Percentiles rank a stretch among this genome's conserved stretches.
These are phyloP conservation scores for Pseudococcus jackbeardsleyi DNA, from an alignment of 2,888 invertebrate species.

Conservation along the genomic window DNA sequence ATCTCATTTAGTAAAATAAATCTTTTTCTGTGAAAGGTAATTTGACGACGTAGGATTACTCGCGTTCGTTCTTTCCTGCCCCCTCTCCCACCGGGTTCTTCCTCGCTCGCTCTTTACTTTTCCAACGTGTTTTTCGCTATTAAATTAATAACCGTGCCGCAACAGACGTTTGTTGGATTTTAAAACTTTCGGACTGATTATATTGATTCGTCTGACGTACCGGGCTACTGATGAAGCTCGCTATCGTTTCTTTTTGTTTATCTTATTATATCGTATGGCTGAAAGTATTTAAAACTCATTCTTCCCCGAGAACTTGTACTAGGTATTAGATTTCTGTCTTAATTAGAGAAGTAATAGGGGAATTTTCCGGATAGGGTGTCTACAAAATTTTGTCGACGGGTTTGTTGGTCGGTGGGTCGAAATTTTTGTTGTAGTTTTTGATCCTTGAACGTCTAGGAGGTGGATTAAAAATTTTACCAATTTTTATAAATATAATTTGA, in stretches of 20 bases:
- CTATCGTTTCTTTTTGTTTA: not conserved
- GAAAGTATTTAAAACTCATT: too few relatives aligned
- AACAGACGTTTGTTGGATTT: conserved; percentile 32
- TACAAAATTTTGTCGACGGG: too few relatives aligned
- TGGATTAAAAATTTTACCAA: too few relatives aligned
- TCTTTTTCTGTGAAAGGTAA: conserved; percentile 46
- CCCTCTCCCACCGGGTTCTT: not conserved
- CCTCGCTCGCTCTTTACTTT: not conserved
- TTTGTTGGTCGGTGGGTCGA: too few relatives aligned
- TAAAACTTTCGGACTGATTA: conserved; percentile 19
- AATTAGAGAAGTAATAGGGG: too few relatives aligned
- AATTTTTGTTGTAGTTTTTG: too few relatives aligned
- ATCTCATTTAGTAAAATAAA: conserved; percentile 47
- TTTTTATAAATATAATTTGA: too few relatives aligned
- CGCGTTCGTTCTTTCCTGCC: not conserved
- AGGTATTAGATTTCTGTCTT: too few relatives aligned
- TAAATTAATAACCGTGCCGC: conserved; percentile 32
- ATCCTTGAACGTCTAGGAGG: too few relatives aligned
- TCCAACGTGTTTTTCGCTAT: conserved; percentile 23
- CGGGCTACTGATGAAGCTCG: not conserved
- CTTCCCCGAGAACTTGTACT: too few relatives aligned
- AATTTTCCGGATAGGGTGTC: too few relatives aligned
- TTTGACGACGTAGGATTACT: conserved; percentile 51
- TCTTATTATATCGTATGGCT: not conserved
- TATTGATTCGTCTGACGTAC: not conserved